These are phyloP conservation scores for Egretta garzetta DNA, from an alignment of 2,113 vertebrate species.

Conservation along the genomic window DNA sequence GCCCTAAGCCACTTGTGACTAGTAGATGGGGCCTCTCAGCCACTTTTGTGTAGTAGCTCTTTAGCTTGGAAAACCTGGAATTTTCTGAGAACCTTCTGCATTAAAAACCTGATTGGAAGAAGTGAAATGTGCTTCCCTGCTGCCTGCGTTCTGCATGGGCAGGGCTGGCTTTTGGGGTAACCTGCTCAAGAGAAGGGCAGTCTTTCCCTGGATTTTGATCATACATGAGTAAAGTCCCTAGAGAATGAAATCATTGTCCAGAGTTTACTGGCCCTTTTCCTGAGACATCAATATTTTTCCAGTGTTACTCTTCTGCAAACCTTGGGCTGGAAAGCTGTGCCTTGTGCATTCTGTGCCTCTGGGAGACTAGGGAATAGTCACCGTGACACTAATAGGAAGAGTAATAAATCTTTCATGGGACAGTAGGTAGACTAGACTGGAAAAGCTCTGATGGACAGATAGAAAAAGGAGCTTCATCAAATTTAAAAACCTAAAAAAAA, in stretches of 20 bases:
- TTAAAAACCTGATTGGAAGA: background rate
- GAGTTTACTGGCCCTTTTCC: background rate
- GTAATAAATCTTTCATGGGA: background rate
- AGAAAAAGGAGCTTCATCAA: background rate
- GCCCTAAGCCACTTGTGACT: background rate
- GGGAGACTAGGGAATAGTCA: background rate
- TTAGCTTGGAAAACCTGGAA: background rate
- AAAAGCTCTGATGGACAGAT: background rate
- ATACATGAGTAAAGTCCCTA: background rate
- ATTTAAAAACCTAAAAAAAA: background rate
- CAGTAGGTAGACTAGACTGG: background rate
- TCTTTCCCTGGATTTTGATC: background rate
- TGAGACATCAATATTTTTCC: background rate
- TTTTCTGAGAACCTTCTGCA: background rate
- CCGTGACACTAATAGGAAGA: background rate
- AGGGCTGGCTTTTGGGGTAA: background rate
- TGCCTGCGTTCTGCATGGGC: background rate
- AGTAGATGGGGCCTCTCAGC: background rate
- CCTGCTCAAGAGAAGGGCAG: background rate
- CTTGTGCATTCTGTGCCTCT: background rate
- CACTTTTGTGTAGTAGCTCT: background rate
- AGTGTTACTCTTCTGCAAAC: background rate
- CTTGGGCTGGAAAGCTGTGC: background rate
- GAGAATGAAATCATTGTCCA: background rate
- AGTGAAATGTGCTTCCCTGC: background rate